Conservation (phyloP, 1,140 invertebrate genomes). For the Lepidurus apus region DNA sequence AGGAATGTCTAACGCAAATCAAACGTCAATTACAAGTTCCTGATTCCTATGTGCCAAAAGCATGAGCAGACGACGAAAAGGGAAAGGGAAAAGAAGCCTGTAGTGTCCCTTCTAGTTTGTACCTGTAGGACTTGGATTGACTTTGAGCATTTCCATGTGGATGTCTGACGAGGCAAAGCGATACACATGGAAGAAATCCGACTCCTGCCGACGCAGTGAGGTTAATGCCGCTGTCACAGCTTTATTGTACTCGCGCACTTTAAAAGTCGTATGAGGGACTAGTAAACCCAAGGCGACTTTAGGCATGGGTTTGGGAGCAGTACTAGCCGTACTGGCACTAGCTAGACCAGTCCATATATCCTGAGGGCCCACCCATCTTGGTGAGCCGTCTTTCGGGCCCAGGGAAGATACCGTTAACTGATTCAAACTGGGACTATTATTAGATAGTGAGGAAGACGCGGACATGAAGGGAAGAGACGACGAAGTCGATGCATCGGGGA, state of each 20-base stretch:
- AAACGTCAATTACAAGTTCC: too few relatives aligned
- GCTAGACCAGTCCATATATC: neutral
- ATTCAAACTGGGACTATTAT: neutral
- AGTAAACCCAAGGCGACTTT: constrained; percentile 55
- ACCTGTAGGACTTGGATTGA: constrained; percentile 73
- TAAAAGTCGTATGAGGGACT: constrained; percentile 68
- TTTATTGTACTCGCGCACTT: constrained; percentile 60
- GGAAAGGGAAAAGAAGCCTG: too few relatives aligned
- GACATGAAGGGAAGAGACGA: too few relatives aligned
- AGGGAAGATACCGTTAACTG: neutral
- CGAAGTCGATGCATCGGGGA: neutral
- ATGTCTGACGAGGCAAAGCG: constrained; percentile 57
- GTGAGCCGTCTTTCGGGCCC: neutral
- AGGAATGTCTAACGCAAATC: too few relatives aligned
- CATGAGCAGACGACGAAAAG: too few relatives aligned
- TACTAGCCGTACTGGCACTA: neutral
- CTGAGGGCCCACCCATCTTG: neutral
- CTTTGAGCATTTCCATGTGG: constrained; percentile 58
- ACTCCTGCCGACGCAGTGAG: constrained; percentile 40
- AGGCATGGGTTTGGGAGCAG: neutral
- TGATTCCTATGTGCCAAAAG: too few relatives aligned
- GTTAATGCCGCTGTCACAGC: constrained; percentile 59
- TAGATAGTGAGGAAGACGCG: neutral
- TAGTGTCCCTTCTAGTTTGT: constrained; percentile 37
- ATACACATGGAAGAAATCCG: constrained; percentile 59